Conservation (phyloP, 2,797 vertebrate species). For the Bovichtus variegatus region DNA sequence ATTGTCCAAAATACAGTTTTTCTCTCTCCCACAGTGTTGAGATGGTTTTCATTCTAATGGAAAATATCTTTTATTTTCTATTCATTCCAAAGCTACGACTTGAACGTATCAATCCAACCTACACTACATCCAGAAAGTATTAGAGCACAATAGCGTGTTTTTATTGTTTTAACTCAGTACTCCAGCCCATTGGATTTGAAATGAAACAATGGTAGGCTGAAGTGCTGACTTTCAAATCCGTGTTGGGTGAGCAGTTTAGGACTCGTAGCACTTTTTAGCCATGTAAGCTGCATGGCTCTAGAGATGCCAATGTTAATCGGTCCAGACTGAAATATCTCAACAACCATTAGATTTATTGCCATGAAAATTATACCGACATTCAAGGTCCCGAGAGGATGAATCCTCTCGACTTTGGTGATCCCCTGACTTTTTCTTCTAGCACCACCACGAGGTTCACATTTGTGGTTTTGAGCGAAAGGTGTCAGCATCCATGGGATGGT, state of each 20-base stretch:
- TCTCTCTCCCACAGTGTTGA: not conserved
- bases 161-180: not conserved
- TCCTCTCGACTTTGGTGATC: not conserved
- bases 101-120: not conserved
- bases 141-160: not conserved
- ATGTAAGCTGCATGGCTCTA: not conserved
- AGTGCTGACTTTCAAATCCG: not conserved
- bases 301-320: not conserved
- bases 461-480: not conserved
- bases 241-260: not conserved
- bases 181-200: not conserved
- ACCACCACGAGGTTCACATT: not conserved
- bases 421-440: not conserved
- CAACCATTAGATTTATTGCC: not conserved
- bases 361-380: fast-evolving
- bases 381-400: not conserved
- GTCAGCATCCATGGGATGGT: not conserved
- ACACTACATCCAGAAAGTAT: not conserved
- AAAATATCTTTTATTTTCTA: not conserved
- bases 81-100: not conserved
- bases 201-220: not conserved
- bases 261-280: not conserved
- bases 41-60: not conserved
- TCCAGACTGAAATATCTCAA: not conserved
- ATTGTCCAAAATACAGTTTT: not conserved